A percentile compares a stretch with the other conserved stretches of the same genome.
Evolutionary conservation across 2,797 vertebrate species (phyloP).

Genomic region (Artibeus lituratus): DNA sequence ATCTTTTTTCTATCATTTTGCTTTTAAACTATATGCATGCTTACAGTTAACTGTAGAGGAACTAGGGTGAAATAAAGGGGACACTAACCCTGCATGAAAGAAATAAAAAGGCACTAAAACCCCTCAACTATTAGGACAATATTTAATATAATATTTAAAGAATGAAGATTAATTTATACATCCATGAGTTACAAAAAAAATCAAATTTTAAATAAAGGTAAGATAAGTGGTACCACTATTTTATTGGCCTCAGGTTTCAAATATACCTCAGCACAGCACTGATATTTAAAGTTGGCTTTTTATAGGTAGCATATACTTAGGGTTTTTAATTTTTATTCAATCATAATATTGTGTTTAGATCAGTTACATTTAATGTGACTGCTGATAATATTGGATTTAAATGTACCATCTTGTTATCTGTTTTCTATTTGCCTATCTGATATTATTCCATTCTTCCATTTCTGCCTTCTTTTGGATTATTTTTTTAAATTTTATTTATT

Average conservation of each 20-base stretch:
- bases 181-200: neutral
- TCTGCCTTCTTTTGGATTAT: too few relatives aligned
- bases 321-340: neutral
- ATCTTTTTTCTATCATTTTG: neutral
- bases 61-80: neutral
- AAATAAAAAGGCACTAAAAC: neutral
- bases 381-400: too few relatives aligned
- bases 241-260: neutral
- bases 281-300: neutral
- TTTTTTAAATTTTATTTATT: too few relatives aligned
- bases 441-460: too few relatives aligned
- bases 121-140: neutral
- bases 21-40: neutral
- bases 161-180: neutral
- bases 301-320: neutral
- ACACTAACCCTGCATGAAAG: neutral
- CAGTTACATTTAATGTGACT: too few relatives aligned
- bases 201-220: neutral
- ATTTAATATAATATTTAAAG: neutral
- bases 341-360: neutral
- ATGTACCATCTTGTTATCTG: too few relatives aligned
- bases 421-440: too few relatives aligned
- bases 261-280: neutral
- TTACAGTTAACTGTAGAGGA: neutral
- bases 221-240: neutral